Base-by-base conservation (phyloP, 2,888 invertebrate genomes). In the Rapana venosa region DNA sequence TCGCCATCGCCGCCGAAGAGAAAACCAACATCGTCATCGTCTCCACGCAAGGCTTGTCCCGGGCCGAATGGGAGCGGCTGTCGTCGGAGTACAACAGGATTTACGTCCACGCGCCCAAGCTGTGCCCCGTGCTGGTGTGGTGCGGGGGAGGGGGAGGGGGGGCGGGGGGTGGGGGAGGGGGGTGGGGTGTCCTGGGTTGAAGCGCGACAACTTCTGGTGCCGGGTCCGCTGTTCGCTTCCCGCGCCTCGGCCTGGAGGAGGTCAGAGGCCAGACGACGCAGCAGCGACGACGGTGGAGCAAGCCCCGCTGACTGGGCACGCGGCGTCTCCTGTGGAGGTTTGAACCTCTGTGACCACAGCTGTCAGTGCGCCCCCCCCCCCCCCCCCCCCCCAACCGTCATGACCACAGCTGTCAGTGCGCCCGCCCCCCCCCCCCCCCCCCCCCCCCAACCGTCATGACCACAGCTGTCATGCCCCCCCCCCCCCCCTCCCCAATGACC, bases 131-230 rank as follows among this genome's bases (percentile, higher is more conserved):
- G 13, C 30, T 61, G 20, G 32, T 32, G 13, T 88, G 88, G 88
- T 81, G 61, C 0, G 47, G 61, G 13, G 8, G 36, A 1, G n/a
- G 22, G 0, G 66, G 66, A 11, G 5, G 32, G 1, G 61, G 61
- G 61, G n/a, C 87, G 20, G 30, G 36, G 13, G 8, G 36, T 6
- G n/a, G 22, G 0, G 66, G 66, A 11, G 5, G 32, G 1, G 61
- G 61, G 61, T n/a, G 11, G 26, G 11, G 5, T 17, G 22, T 36
- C 87, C 1, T 47, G n/a, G n/a, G 32, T 20, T 66, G 11, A 35
- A 47, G 17, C 11, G 30, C 11, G 56, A 35, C 13, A 88, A 81
- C 30, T 88, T 88, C 32, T 88, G 88, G 88, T 32, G 58, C 56
- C 36, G 47, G 77, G 35, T 88, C 26, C 81, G 26, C 13, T 26